Percentiles rank a stretch among this genome's conserved stretches.
Evolutionary conservation across 2,113 vertebrate species (phyloP).

Genomic region (Agelaius phoeniceus): DNA sequence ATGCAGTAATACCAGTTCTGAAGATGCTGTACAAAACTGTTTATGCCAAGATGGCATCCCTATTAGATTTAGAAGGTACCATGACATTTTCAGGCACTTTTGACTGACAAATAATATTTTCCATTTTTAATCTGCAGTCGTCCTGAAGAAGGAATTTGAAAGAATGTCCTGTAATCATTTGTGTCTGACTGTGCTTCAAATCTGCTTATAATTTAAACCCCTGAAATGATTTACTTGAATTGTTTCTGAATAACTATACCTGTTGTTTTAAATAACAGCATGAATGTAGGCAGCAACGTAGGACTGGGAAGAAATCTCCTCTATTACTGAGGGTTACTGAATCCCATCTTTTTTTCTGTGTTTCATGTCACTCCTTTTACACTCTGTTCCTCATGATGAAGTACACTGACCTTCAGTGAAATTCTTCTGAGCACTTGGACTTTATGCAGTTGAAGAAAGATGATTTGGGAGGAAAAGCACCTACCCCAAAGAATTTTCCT

Average conservation of each 20-base stretch:
- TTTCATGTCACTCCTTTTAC: not conserved
- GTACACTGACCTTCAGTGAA: not conserved
- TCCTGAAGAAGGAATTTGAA: not conserved
- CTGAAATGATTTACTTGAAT: not conserved
- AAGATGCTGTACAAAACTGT: not conserved
- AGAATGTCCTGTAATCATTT: not conserved
- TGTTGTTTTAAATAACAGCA: not conserved
- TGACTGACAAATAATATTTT: not conserved
- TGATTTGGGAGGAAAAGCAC: not conserved
- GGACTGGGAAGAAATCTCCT: not conserved
- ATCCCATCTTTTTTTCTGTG: not conserved
- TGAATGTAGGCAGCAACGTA: not conserved
- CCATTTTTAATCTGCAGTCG: not conserved
- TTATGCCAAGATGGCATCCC: not conserved
- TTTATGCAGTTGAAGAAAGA: not conserved
- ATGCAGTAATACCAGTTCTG: not conserved
- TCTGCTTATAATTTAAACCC: not conserved
- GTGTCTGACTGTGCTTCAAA: not conserved
- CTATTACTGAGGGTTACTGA: not conserved
- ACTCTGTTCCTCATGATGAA: not conserved
- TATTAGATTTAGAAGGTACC: not conserved
- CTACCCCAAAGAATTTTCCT: not conserved
- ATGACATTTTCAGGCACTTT: not conserved
- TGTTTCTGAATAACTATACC: not conserved
- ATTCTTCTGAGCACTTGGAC: not conserved